Conservation (phyloP, 35 echinoderm and acorn worm genomes). For the Lytechinus pictus region DNA sequence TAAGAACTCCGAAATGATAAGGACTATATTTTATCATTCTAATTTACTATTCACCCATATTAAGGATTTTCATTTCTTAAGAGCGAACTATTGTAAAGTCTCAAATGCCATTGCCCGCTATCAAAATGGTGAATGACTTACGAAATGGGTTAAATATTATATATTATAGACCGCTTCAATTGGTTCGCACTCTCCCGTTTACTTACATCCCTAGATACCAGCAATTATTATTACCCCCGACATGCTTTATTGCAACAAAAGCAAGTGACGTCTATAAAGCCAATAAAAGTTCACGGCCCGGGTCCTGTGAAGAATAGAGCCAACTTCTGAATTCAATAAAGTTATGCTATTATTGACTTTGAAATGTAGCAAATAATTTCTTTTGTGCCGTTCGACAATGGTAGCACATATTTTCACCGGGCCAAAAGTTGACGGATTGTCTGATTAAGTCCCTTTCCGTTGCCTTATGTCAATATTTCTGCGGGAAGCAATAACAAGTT, state of each 20-base stretch:
- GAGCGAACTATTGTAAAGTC: too few relatives aligned
- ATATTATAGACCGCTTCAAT: not conserved
- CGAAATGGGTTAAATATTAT: not conserved
- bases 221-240: not conserved
- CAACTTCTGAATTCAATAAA: not conserved
- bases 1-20: too few relatives aligned
- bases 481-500: constrained; percentile 9
- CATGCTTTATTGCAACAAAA: not conserved
- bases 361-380: not conserved
- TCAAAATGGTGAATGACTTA: not conserved
- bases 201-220: not conserved
- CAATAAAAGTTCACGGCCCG: not conserved
- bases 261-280: not conserved
- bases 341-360: not conserved
- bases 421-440: not conserved
- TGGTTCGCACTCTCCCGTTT: not conserved
- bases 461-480: not conserved
- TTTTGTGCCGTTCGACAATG: not conserved
- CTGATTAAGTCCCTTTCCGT: not conserved
- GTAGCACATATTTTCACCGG: not conserved
- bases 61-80: too few relatives aligned
- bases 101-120: too few relatives aligned
- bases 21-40: too few relatives aligned
- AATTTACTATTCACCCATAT: too few relatives aligned
- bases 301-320: not conserved